Evolutionary conservation across 2,797 vertebrate species (phyloP).

Genomic region (Tragelaphus eurycerus): DNA sequence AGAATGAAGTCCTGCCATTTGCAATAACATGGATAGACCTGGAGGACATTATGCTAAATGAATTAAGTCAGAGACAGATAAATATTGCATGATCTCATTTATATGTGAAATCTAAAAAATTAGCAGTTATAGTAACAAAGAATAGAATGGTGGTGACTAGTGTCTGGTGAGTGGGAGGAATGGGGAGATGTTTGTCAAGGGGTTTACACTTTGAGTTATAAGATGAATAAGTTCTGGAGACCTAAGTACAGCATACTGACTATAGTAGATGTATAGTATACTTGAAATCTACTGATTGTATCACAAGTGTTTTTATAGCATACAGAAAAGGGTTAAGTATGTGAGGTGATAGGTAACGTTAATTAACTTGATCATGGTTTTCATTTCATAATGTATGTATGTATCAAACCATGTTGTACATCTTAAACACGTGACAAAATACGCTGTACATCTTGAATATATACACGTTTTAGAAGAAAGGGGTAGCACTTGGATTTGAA

Average conservation of each 20-base stretch:
- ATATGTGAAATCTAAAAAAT: neutral
- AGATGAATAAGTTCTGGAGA: neutral
- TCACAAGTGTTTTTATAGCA: neutral
- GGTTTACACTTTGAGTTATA: neutral
- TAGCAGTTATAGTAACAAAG: neutral
- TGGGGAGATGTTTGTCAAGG: neutral
- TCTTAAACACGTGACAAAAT: neutral
- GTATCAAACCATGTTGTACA: neutral
- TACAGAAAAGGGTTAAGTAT: neutral
- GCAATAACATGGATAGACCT: neutral
- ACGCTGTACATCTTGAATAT: neutral
- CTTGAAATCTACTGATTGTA: neutral
- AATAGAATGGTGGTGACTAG: neutral
- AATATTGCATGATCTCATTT: neutral
- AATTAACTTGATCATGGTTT: neutral
- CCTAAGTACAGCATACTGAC: neutral
- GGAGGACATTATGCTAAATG: neutral
- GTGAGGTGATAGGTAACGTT: neutral
- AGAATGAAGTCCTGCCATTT: neutral
- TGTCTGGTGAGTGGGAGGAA: neutral
- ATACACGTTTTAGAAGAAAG: neutral
- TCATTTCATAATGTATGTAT: neutral
- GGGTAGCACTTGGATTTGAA: neutral
- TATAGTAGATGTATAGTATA: neutral
- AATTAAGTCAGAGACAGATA: neutral